phyloP scores from a whole-genome alignment of 2,888 invertebrate genomes.

The Panopea generosa region DNA sequence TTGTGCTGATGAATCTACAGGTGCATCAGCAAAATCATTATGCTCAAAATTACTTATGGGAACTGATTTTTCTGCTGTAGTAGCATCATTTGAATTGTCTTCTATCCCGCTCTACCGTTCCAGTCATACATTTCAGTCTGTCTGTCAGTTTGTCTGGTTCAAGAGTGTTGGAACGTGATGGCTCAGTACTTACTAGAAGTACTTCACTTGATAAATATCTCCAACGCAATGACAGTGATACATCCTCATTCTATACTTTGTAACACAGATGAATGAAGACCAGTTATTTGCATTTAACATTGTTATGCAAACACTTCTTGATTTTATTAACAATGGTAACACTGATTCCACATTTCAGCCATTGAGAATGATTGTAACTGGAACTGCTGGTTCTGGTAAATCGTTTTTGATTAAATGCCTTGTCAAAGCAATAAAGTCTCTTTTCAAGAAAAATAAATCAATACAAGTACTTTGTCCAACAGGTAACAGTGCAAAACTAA shows the following conservation, averaged over 20 bases:
- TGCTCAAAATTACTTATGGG: slow-evolving; percentile 59
- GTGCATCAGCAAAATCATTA: slow-evolving; percentile 32
- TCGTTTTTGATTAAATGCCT: slow-evolving; percentile 61
- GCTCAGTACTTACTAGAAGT: slow-evolving; percentile 38
- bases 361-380: slow-evolving; percentile 51
- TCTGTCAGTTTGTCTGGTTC: slow-evolving; percentile 61
- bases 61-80: slow-evolving; percentile 62
- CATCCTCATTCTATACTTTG: slow-evolving; percentile 49
- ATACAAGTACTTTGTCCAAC: slow-evolving; percentile 65
- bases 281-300: slow-evolving; percentile 59
- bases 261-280: slow-evolving; percentile 51
- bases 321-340: slow-evolving; percentile 17
- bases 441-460: slow-evolving; percentile 44
- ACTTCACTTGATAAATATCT: slow-evolving; percentile 60
- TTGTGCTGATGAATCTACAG: slow-evolving; percentile 12
- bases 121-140: slow-evolving; percentile 57
- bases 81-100: slow-evolving; percentile 49
- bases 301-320: slow-evolving; percentile 44
- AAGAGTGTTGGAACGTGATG: slow-evolving; percentile 44
- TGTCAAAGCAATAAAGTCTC: slow-evolving; percentile 36
- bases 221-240: slow-evolving; percentile 28
- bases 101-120: slow-evolving; percentile 47
- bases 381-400: slow-evolving; percentile 64
- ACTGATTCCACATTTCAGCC: slow-evolving; percentile 11
- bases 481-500: slow-evolving; percentile 65